phyloP scores from a whole-genome alignment of 35 echinoderm and acorn worm species.

The Chiridota heheva region DNA sequence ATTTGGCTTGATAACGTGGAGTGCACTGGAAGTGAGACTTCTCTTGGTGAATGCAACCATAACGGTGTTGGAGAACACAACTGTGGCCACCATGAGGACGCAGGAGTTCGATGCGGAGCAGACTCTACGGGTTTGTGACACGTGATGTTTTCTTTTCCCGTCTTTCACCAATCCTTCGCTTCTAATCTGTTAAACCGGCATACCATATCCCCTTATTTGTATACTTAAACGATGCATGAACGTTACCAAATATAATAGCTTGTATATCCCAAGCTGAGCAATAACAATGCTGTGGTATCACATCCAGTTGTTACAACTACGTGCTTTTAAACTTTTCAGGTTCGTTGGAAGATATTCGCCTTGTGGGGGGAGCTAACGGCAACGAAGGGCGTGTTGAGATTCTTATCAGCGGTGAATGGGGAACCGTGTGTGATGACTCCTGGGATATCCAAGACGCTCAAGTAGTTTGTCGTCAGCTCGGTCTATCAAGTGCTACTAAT shows the following conservation, averaged over 20 bases:
- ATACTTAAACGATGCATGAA: no score
- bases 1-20: not conserved
- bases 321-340: no score
- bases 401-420: not conserved
- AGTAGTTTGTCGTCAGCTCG: constrained; percentile 21
- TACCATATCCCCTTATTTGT: no score
- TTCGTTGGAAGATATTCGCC: no score
- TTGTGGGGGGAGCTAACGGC: not conserved
- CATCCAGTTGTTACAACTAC: no score
- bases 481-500: not conserved
- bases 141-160: no score
- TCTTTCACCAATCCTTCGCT: no score
- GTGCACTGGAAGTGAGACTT: not conserved
- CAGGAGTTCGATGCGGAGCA: constrained; percentile 1
- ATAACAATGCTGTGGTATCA: no score
- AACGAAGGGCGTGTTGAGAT: constrained; percentile 13
- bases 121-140: no score
- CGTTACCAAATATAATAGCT: no score
- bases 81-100: not conserved
- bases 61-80: not conserved
- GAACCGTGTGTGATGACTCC: constrained; percentile 25
- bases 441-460: constrained; percentile 23
- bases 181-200: no score
- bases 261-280: no score
- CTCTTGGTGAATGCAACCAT: not conserved